Evolutionary conservation across 1,140 invertebrate genomes (phyloP).

Genomic region (Drosophila kepulauana): DNA sequence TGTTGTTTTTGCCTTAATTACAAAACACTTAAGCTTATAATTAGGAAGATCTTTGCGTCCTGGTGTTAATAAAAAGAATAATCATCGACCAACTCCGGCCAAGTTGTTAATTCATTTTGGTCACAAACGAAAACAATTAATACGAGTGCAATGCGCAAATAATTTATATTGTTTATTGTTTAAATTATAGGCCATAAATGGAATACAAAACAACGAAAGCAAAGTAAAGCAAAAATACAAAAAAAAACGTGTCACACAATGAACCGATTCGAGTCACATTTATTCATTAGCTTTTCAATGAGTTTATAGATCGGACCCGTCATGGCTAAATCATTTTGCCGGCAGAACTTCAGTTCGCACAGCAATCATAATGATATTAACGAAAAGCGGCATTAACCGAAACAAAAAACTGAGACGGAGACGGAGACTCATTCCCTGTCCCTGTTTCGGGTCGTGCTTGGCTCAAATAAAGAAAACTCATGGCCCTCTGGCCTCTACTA

Average conservation of each 20-base stretch:
- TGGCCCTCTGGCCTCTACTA: constrained; percentile 25
- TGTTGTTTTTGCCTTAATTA: constrained; percentile 54
- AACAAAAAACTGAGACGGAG: not conserved
- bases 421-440: not conserved
- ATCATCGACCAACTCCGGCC: constrained; percentile 43
- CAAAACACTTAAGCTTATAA: constrained; percentile 69
- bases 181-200: constrained; percentile 53
- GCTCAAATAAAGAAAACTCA: constrained; percentile 20
- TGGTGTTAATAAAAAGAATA: constrained; percentile 62
- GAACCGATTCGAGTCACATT: constrained; percentile 31
- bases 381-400: constrained; percentile 44
- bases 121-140: constrained; percentile 46
- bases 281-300: constrained; percentile 43
- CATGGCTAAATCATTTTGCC: constrained; percentile 55
- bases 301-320: constrained; percentile 49
- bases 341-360: constrained; percentile 11
- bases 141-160: constrained; percentile 42
- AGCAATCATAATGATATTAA: constrained; percentile 51
- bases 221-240: constrained; percentile 7
- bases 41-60: constrained; percentile 63
- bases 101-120: constrained; percentile 68
- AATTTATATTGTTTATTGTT: constrained; percentile 38
- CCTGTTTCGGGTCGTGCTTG: constrained; percentile 10
- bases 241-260: constrained; percentile 54
- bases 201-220: constrained; percentile 15